These are phyloP conservation scores for Dromaius novaehollandiae DNA, from an alignment of 2,113 vertebrate species.

Conservation along the genomic window DNA sequence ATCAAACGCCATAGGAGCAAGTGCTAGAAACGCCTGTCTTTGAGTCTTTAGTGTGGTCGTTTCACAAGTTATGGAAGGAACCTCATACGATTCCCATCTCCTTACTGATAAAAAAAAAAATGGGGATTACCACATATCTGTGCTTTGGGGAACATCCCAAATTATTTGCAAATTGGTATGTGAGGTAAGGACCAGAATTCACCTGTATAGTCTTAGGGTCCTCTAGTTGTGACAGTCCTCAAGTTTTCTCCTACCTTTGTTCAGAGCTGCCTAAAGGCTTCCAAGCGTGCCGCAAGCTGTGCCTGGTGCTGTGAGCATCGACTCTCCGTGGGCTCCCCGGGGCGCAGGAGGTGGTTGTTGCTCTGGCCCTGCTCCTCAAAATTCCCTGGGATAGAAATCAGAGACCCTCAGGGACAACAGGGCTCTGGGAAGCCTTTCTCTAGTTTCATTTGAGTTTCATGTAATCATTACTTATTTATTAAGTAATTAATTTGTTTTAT, in stretches of 20 bases:
- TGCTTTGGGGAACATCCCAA: background rate
- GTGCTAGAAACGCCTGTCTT: background rate
- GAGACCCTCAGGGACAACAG: background rate
- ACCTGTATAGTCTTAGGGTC: background rate
- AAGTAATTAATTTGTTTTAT: conserved; percentile 25
- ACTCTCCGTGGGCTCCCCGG: background rate
- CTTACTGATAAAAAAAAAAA: background rate
- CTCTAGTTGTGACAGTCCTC: accelerated
- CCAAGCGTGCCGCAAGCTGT: accelerated
- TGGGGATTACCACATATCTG: background rate
- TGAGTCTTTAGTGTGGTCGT: background rate
- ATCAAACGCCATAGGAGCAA: background rate
- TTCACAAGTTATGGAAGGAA: background rate
- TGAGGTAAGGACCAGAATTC: background rate
- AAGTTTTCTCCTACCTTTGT: background rate
- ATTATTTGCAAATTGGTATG: background rate
- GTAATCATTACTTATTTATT: background rate
- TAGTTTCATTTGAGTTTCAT: background rate
- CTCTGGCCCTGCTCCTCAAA: background rate
- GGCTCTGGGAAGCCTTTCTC: background rate
- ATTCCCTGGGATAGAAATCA: background rate
- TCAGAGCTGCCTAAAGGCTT: background rate
- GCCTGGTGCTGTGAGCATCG: background rate
- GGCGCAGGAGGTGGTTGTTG: background rate
- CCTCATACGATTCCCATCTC: background rate